These are phyloP conservation scores for Capreolus pygargus DNA, from an alignment of 2,113 vertebrate genomes.

Conservation along the genomic window DNA sequence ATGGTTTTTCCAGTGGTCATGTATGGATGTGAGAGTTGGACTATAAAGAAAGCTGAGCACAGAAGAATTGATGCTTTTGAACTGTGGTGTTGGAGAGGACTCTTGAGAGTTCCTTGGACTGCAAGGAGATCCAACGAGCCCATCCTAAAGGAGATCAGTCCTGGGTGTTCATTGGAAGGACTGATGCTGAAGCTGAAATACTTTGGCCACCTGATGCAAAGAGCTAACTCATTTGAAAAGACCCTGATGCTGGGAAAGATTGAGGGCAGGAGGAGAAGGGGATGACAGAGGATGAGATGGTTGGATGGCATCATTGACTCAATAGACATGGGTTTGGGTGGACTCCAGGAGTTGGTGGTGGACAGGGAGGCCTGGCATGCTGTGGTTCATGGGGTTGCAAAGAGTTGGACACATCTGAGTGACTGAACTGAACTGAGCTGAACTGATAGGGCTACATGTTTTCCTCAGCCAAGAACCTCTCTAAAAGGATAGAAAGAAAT, in stretches of 20 bases:
- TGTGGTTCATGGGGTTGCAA: accelerated
- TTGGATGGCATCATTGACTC: background rate
- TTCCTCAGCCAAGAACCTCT: background rate
- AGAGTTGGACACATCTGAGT: accelerated
- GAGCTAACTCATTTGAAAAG: background rate
- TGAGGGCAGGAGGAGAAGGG: background rate
- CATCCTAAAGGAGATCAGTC: too few species aligned
- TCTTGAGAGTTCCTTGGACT: too few species aligned
- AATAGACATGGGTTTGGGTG: background rate
- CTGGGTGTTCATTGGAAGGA: background rate
- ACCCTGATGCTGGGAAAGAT: background rate
- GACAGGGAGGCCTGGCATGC: background rate
- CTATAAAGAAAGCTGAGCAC: too few species aligned
- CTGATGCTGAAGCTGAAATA: background rate
- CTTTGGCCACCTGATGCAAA: background rate
- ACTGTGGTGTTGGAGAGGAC: too few species aligned
- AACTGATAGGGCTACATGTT: background rate
- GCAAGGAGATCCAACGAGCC: too few species aligned
- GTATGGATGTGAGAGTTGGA: too few species aligned
- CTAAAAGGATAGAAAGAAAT: background rate
- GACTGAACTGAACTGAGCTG: background rate
- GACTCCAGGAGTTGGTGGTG: background rate
- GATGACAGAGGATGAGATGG: background rate
- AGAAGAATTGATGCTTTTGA: too few species aligned
- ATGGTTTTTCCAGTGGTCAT: too few species aligned